Conservation (phyloP, 2,797 vertebrate species). For the Falco peregrinus region DNA sequence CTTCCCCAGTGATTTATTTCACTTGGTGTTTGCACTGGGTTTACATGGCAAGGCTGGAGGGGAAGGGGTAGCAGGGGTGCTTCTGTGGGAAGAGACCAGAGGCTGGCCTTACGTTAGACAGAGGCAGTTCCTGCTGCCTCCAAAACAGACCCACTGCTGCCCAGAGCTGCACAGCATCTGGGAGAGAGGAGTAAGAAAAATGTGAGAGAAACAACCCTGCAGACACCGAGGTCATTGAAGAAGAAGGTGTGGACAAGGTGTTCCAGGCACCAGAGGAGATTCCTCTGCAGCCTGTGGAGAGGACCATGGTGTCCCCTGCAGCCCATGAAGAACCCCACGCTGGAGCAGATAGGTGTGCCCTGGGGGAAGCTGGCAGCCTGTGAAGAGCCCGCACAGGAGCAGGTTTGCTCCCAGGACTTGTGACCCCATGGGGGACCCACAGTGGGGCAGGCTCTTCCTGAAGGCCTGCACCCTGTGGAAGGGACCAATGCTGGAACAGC, state of each 20-base stretch:
- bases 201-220: neutral
- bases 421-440: accelerated
- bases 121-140: neutral
- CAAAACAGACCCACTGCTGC: neutral
- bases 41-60: neutral
- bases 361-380: neutral
- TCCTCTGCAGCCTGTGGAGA: neutral
- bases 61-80: neutral
- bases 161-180: neutral
- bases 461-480: accelerated
- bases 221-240: neutral
- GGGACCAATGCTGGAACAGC: neutral
- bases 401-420: neutral
- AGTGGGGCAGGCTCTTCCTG: neutral
- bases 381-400: neutral
- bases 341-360: neutral
- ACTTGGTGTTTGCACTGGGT: neutral
- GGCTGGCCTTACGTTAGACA: neutral
- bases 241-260: neutral
- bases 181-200: neutral
- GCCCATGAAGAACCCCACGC: neutral
- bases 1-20: neutral
- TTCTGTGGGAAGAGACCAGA: neutral
- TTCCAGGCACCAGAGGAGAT: neutral
- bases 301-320: neutral